phyloP scores from a whole-genome alignment of 2,797 vertebrate species.

The Falco berigora region DNA sequence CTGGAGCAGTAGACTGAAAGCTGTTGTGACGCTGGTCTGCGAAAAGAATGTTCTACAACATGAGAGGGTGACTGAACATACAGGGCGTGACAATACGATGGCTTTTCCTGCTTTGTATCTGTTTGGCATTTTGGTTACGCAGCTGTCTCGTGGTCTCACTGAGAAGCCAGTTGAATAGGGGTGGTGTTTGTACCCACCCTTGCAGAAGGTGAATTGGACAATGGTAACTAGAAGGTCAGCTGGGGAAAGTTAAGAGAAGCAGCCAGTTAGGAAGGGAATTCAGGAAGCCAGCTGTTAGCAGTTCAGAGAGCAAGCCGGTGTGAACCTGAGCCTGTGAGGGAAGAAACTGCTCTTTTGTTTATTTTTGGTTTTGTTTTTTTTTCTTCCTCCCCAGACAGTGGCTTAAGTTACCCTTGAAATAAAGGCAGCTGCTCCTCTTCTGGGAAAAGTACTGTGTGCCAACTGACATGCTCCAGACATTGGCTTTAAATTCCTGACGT shows the following conservation, averaged over 20 bases:
- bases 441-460: neutral
- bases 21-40: neutral
- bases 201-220: neutral
- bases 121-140: neutral
- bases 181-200: neutral
- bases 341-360: neutral
- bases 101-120: neutral
- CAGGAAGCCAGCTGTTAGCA: too few relatives aligned
- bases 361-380: too few relatives aligned
- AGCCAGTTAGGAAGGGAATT: too few relatives aligned
- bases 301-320: too few relatives aligned
- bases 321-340: neutral
- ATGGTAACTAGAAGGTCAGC: neutral
- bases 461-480: neutral
- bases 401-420: slow-evolving; percentile 2
- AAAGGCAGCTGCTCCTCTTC: neutral
- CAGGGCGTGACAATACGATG: neutral
- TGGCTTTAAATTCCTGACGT: slow-evolving; percentile 6
- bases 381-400: neutral
- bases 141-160: neutral
- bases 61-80: neutral
- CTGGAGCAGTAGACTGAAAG: neutral
- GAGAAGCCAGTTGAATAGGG: neutral
- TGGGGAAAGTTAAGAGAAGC: neutral
- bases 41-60: neutral